Evolutionary conservation across 1,140 invertebrate genomes (phyloP).

Genomic region (Brachionus paranguensis): DNA sequence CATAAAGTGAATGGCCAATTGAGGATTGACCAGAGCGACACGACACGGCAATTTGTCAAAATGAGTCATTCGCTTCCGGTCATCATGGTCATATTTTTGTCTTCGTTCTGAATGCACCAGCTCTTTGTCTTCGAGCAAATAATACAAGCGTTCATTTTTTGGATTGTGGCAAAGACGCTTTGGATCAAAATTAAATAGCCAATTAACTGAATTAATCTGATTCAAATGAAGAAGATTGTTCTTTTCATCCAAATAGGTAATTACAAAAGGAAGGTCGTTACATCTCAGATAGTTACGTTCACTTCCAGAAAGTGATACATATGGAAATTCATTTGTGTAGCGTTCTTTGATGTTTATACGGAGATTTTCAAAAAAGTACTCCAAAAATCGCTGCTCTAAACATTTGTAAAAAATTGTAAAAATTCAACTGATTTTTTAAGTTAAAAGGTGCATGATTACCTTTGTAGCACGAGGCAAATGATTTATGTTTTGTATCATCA

Average conservation of each 20-base stretch:
- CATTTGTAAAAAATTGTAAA: no score
- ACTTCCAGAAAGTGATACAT: constrained; percentile 77
- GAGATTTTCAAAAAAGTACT: constrained; percentile 83
- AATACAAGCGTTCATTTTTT: constrained; percentile 3
- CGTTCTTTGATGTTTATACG: constrained; percentile 68
- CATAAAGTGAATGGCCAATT: constrained; percentile 11
- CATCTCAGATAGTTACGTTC: constrained; percentile 87
- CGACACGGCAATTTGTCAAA: constrained; percentile 27
- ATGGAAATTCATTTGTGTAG: constrained; percentile 77
- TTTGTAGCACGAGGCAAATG: constrained; percentile 96
- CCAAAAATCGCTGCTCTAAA: constrained; percentile 77
- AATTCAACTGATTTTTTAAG: not conserved
- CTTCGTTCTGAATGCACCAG: not conserved
- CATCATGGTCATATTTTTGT: not conserved
- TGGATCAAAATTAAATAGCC: constrained; percentile 25
- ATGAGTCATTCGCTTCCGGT: not conserved
- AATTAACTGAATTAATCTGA: constrained; percentile 3
- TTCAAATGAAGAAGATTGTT: constrained; percentile 38
- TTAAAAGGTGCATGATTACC: constrained; percentile 57
- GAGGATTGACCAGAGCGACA: constrained; percentile 8
- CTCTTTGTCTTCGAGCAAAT: constrained; percentile 13
- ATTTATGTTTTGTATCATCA: constrained; percentile 91
- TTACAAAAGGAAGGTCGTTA: constrained; percentile 88
- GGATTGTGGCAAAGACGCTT: not conserved
- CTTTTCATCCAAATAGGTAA: constrained; percentile 66